Evolutionary conservation across 2,797 vertebrate genomes (phyloP), one percentile per base, ranked within the genome.

Genomic region (Danio albolineatus): DNA sequence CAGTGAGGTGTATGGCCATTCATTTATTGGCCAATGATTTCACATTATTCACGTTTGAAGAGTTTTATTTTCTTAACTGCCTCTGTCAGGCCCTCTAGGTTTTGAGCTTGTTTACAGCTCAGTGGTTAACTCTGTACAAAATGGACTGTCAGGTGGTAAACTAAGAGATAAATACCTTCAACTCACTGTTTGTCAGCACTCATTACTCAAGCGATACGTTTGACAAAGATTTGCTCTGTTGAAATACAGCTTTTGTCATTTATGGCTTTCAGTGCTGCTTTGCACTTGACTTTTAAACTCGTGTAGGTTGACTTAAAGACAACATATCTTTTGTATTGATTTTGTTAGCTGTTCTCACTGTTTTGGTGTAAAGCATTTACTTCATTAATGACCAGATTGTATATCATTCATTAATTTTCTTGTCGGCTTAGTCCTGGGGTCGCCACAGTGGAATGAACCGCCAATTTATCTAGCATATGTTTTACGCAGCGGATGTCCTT

Each of bases 21-120:
- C 0, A 71, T 75, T 65, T 44, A 54, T 82, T 49, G 59, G 8
- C 17, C 6, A 12, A 17, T 80, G 59, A 64, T 44, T 80, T 36
- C 5, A 61, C 44, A 60, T 14, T 6, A 9, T 43, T 71, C 36
- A 70, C 10, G 4, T 17, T 62, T 53, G 60, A 66, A 59, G 60
- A 16, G 13, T 5, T 53, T 65, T 43, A 12, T n/a, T 61, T 76
- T 48, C 59, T 54, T 62, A 61, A 51, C 28, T 84, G 39, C 38
- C 46, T 49, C 19, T 81, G 28, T 75, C 62, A 61, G 46, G 56
- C 38, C 7, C 19, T 46, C 16, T 21, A 62, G 10, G n/a, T 44
- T 81, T n/a, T 39, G 38, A 9, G 19, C 56, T 77, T 61, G 17
- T 53, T 48, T 7, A 12, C 46, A 60, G n/a, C 36, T 64, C 13